Conservation (phyloP, 2,797 vertebrate genomes). For the Acanthornis magna region DNA sequence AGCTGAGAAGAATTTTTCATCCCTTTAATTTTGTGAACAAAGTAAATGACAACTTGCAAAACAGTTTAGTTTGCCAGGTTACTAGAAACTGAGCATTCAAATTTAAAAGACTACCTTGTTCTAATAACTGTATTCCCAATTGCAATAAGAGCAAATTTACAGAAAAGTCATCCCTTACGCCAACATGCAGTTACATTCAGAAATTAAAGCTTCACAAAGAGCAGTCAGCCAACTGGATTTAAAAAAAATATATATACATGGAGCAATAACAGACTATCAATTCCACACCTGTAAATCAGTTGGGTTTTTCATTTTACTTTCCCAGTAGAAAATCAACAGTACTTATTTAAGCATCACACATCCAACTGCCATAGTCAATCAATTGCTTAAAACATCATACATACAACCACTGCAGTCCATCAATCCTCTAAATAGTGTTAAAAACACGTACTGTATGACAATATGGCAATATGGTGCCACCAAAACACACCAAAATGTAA, state of each 20-base stretch:
- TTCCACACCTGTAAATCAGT: not conserved
- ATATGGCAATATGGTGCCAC: not conserved
- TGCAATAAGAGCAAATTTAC: not conserved
- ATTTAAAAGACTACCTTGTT: not conserved
- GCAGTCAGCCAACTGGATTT: accelerated
- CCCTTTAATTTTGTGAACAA: not conserved
- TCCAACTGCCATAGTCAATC: not conserved
- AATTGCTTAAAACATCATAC: not conserved
- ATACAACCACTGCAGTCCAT: not conserved
- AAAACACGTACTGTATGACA: not conserved
- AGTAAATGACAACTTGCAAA: not conserved
- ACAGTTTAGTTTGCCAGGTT: not conserved
- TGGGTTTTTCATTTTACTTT: not conserved
- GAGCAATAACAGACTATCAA: not conserved
- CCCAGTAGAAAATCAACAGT: not conserved
- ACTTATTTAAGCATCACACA: not conserved
- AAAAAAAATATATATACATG: not conserved
- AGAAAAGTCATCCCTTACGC: not conserved
- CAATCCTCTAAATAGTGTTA: not conserved
- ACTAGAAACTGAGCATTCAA: not conserved
- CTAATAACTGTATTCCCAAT: not conserved
- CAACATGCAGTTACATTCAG: not conserved
- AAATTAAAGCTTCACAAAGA: not conserved
- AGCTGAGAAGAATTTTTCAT: not conserved
- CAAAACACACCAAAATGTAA: not conserved